A percentile compares a stretch with the other conserved stretches of the same genome.
Conservation (phyloP, 1,140 invertebrate genomes). For the Heterodera schachtii region DNA sequence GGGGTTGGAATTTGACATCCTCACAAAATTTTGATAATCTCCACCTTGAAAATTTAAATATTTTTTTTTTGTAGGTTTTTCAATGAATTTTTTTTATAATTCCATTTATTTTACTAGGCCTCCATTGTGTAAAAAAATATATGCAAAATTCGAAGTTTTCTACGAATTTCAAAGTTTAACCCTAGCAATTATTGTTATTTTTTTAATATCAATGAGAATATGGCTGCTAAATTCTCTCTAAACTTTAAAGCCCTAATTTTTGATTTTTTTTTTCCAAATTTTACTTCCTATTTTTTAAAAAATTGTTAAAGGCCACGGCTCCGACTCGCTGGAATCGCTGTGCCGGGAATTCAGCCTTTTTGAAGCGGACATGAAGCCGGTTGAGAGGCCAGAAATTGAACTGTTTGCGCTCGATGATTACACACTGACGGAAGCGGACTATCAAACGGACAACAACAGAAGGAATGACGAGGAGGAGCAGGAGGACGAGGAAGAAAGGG, state of each 20-base stretch:
- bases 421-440: background rate
- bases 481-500: background rate
- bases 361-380: background rate
- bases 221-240: too few relatives aligned
- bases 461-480: background rate
- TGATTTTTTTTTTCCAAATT: too few relatives aligned
- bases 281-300: background rate
- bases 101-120: too few relatives aligned
- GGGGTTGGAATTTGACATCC: background rate
- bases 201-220: too few relatives aligned
- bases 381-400: slow-evolving; percentile 3
- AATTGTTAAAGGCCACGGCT: slow-evolving; percentile 30
- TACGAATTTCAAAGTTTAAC: too few relatives aligned
- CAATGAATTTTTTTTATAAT: too few relatives aligned
- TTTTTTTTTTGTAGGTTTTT: too few relatives aligned
- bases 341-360: slow-evolving; percentile 5
- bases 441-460: background rate
- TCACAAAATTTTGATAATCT: background rate
- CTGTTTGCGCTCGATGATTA: background rate
- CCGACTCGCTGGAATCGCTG: slow-evolving; percentile 22
- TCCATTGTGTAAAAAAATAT: too few relatives aligned
- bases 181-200: too few relatives aligned
- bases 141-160: too few relatives aligned
- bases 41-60: too few relatives aligned
- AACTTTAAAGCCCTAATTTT: too few relatives aligned